Evolutionary conservation across 1,140 invertebrate genomes (phyloP).

Genomic region (Temnothorax longispinosus): DNA sequence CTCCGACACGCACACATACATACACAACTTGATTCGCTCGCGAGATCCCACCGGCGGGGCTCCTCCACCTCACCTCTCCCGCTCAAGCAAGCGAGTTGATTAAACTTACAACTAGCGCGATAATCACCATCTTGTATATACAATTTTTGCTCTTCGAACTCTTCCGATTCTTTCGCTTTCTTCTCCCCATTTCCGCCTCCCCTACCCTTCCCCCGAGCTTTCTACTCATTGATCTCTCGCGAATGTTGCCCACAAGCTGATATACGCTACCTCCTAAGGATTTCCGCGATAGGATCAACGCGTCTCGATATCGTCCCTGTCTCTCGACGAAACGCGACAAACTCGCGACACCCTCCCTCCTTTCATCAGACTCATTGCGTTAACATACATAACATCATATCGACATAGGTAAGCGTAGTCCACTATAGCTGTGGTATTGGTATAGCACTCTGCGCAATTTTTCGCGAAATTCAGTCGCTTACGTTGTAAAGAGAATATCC

Average conservation of each 20-base stretch:
- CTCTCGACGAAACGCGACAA: neutral
- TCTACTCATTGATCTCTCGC: neutral
- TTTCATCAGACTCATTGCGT: conserved; percentile 72
- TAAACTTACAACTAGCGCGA: conserved; percentile 64
- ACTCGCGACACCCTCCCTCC: conserved; percentile 42
- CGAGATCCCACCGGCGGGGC: conserved; percentile 12
- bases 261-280: conserved; percentile 1
- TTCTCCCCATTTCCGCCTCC: neutral
- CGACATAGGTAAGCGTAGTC: conserved; percentile 82
- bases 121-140: conserved; percentile 65
- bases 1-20: conserved; percentile 31
- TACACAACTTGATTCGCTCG: conserved; percentile 24
- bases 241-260: neutral
- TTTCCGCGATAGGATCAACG: neutral
- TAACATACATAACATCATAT: conserved; percentile 81
- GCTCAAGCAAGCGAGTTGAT: conserved; percentile 62
- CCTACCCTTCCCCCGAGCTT: neutral
- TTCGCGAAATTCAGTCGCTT: conserved; percentile 73
- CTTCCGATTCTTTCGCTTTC: neutral
- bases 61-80: neutral
- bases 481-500: conserved; percentile 56
- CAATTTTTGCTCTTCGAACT: conserved; percentile 49
- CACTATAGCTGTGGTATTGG: conserved; percentile 72
- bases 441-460: conserved; percentile 73
- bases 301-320: neutral